Percentiles rank a stretch among this genome's conserved stretches.
Conservation (phyloP, 2,797 vertebrate species). For the Serranus cabrilla region DNA sequence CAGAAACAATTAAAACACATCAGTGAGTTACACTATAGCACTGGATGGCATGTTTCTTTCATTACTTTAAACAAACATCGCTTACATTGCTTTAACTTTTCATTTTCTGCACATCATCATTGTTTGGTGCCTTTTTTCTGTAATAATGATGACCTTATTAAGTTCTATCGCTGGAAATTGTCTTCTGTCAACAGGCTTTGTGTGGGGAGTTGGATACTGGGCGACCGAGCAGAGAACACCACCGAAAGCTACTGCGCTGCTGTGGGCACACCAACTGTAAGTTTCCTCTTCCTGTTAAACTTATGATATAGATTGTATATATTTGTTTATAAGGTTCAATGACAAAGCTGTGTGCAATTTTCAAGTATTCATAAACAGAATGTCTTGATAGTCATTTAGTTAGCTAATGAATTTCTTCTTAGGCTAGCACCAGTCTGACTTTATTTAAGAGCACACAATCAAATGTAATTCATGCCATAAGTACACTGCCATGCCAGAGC, state of each 20-base stretch:
- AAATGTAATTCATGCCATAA: conserved; percentile 55
- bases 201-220: conserved; percentile 57
- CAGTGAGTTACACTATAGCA: not conserved
- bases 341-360: conserved; percentile 11
- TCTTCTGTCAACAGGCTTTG: conserved; percentile 72
- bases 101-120: too few species aligned
- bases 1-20: not conserved
- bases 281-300: conserved; percentile 45
- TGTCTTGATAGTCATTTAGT: not conserved
- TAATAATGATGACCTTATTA: conserved; percentile 4
- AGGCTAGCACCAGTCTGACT: conserved; percentile 30
- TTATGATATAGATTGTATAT: not conserved
- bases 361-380: not conserved
- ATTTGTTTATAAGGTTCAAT: conserved; percentile 1
- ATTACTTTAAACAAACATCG: not conserved
- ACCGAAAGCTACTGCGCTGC: conserved; percentile 68
- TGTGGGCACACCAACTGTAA: conserved; percentile 80
- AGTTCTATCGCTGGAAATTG: not conserved
- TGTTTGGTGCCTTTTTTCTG: not conserved
- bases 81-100: too few species aligned
- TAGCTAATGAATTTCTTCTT: conserved; percentile 33
- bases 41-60: not conserved
- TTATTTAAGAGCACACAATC: conserved; percentile 53
- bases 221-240: conserved; percentile 54
- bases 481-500: conserved; percentile 35